Percentiles rank a stretch among this genome's conserved stretches.
Conservation (phyloP, 2,888 invertebrate species). For the Nudaria mundana region DNA sequence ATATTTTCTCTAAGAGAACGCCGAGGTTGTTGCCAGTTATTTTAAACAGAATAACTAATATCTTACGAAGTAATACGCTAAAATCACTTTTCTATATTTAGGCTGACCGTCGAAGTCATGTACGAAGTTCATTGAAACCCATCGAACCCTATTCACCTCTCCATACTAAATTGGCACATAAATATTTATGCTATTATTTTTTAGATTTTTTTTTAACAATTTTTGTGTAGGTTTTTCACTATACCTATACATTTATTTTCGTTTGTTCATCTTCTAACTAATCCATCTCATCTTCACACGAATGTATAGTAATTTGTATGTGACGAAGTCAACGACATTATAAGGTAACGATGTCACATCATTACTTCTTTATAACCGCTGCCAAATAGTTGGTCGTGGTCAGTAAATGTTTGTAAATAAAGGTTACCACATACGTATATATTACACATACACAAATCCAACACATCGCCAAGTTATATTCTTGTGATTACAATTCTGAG, state of each 20-base stretch:
- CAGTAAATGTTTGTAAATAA: conserved; percentile 19
- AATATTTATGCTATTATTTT: neutral
- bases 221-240: too few relatives aligned
- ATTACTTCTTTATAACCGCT: conserved; percentile 14
- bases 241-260: too few relatives aligned
- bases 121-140: neutral
- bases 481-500: neutral
- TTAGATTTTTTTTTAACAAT: too few relatives aligned
- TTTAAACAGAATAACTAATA: too few relatives aligned
- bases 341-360: too few relatives aligned
- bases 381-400: conserved; percentile 31
- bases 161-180: neutral
- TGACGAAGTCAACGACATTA: conserved; percentile 24
- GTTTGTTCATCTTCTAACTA: too few relatives aligned
- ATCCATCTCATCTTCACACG: too few relatives aligned
- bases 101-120: too few relatives aligned
- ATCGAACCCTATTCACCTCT: neutral
- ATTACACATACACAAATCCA: neutral
- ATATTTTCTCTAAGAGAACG: too few relatives aligned
- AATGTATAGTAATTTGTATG: conserved; percentile 7
- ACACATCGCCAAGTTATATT: neutral
- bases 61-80: too few relatives aligned
- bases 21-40: too few relatives aligned
- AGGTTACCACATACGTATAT: neutral
- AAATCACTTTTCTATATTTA: too few relatives aligned